Evolutionary conservation across 2,888 invertebrate species (phyloP).

Genomic region (Phytoseiulus persimilis): DNA sequence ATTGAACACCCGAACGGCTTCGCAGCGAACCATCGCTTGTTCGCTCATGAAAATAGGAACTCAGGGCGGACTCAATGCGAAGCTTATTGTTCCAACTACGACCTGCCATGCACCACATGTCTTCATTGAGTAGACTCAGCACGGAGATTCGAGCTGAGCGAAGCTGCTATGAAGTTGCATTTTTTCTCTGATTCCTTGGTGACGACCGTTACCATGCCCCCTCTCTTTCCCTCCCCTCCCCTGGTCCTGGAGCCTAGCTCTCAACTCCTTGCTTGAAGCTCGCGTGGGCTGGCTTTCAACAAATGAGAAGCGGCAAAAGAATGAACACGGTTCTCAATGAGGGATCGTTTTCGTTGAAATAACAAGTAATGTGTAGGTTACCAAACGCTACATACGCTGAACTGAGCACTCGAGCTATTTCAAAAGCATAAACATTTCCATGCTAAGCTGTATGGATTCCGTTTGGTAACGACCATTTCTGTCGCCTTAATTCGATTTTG

Average conservation of each 20-base stretch:
- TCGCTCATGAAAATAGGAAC: not conserved
- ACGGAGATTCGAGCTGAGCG: not conserved
- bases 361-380: not conserved
- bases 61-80: too few relatives aligned
- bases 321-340: not conserved
- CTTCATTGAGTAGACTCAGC: not conserved
- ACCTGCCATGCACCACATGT: too few relatives aligned
- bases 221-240: too few relatives aligned
- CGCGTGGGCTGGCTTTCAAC: not conserved
- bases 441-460: not conserved
- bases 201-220: too few relatives aligned
- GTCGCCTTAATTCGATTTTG: too few relatives aligned
- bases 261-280: too few relatives aligned
- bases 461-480: not conserved
- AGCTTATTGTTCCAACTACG: too few relatives aligned
- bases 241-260: too few relatives aligned
- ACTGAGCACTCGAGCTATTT: too few relatives aligned
- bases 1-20: not conserved
- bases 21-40: not conserved
- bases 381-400: not conserved
- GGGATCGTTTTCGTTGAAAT: not conserved
- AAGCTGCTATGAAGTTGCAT: too few relatives aligned
- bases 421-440: not conserved
- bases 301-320: not conserved
- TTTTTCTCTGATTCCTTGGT: too few relatives aligned